A percentile compares a stretch with the other conserved stretches of the same genome.
Evolutionary conservation across 2,797 vertebrate genomes (phyloP).

Genomic region (Danionella dracula): DNA sequence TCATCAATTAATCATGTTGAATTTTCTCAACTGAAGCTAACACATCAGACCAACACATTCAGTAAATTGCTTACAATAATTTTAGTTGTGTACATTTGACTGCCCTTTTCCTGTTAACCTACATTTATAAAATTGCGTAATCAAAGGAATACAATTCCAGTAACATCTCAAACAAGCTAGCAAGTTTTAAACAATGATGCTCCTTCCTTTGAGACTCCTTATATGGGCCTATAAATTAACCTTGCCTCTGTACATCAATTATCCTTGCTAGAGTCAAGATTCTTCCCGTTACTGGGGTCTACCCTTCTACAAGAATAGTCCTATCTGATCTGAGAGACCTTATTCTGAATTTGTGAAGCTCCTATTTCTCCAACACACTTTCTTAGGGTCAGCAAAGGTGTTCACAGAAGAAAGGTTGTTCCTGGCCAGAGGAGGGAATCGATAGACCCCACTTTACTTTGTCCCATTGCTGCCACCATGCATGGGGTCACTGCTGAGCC

Average conservation of each 20-base stretch:
- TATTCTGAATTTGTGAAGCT: background rate
- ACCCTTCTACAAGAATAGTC: background rate
- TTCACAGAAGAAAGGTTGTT: conserved; percentile 6
- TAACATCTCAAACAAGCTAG: no score
- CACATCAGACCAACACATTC: no score
- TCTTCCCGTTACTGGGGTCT: background rate
- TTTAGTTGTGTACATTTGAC: no score
- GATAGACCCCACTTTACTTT: conserved; percentile 19
- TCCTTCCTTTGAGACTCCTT: no score
- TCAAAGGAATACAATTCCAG: no score
- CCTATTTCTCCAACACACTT: background rate
- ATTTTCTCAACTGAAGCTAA: no score
- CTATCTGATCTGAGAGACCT: conserved; percentile 20
- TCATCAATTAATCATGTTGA: no score
- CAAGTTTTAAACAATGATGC: no score
- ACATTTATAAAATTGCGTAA: no score
- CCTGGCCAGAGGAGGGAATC: conserved; percentile 15
- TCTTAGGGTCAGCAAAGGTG: background rate
- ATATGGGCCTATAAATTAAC: conserved; percentile 2
- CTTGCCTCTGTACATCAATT: conserved; percentile 13
- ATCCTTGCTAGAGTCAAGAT: background rate
- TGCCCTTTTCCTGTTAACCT: no score
- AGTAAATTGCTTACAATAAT: no score
- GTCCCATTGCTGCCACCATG: conserved; percentile 23
- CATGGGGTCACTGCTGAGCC: conserved; percentile 32